Base-by-base conservation (phyloP, 2,113 vertebrate genomes). In the Morone saxatilis region DNA sequence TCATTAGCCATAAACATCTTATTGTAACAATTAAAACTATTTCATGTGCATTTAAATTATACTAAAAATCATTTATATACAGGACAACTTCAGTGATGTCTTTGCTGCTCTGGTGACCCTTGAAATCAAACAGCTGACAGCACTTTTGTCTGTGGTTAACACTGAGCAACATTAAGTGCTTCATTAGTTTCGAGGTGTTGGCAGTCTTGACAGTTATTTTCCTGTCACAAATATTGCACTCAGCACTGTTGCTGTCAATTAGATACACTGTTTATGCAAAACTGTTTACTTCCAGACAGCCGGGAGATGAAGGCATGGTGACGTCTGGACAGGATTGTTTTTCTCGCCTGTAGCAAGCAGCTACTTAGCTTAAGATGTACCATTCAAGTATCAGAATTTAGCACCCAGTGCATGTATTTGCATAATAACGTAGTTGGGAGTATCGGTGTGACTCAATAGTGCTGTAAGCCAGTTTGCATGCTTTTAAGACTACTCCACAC, bases 311-410 rank as follows among this genome's bases (percentile, higher is more conserved):
- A 80, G 12, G 40, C 51, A 4, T 4, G 10, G 53, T 62, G 81
- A 71, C 74, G 38, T 73, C 13, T 57, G 71, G 69, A 78, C 40
- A n/a, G 72, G 72, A 50, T 70, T 78, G 71, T 85, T 89, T 77
- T 74, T 22, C 51, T 56, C 8, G 41, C 80, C 54, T 0, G 6
- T 43, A 66, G 76, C 36, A 12, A 74, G 63, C 38, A 70, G 79
- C 31, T 60, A 41, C 70, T 78, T 66, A 22, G 73, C 61, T 65
- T 54, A 36, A 65, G 62, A 84, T 68, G 40, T 36, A 66, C 74
- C 66, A 16, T 47, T 80, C n/a, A 11, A 38, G 62, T 70, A 38
- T 76, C 25, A 78, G 53, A 31, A 61, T 36, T 8, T 14, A 66
- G 60, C 76, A 77, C 31, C 59, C 65, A 2, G 41, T 14, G 40